Evolutionary conservation across 37 sponge, comb jelly and placozoan species (phyloP), one percentile per base, ranked within the genome.

Genomic region (Tethya wilhelma): DNA sequence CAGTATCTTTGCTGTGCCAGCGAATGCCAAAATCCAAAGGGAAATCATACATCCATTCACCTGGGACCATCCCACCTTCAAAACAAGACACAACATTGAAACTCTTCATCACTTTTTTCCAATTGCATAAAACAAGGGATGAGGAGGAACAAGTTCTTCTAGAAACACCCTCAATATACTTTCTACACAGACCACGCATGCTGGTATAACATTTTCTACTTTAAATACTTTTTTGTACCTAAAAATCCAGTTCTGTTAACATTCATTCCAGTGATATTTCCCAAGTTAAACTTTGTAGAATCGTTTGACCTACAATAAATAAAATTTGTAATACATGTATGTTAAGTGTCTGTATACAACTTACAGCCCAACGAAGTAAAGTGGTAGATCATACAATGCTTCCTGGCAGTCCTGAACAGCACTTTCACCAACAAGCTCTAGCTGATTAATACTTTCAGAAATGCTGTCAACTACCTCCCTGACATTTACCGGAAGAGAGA

Each of bases 331-430:
- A n/a, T n/a, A n/a, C n/a, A n/a, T n/a, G n/a, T n/a, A n/a, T n/a
- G n/a, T 8, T 23, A 22, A 69, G 44, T 42, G 28, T 42, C 25
- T 4, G 2, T 20, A 28, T 55, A 34, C 1, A 39, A 76, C 89
- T 78, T 64, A 89, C 89, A 17, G 45, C 22, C 79, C 89, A 49
- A 84, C 42, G 65, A 83, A 89, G 43, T 64, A 83, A 53, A 83
- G 32, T n/a, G 89, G 89, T 2, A 89, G 39, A 70, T 83, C 78
- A 73, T 83, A 89, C 22, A 89, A 69, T 20, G 73, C 60, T 4
- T 83, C 7, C 65, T 89, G 84, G 36, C 59, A 60, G 0, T 45
- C 37, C 2, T 56, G 29, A 2, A 3, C 12, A 43, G 17, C 70
- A 42, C 28, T 38, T 19, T 11, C 2, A 22, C 12, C 44, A 4